Base-by-base conservation (phyloP, 2,797 vertebrate species). In the Calcarius lapponicus region DNA sequence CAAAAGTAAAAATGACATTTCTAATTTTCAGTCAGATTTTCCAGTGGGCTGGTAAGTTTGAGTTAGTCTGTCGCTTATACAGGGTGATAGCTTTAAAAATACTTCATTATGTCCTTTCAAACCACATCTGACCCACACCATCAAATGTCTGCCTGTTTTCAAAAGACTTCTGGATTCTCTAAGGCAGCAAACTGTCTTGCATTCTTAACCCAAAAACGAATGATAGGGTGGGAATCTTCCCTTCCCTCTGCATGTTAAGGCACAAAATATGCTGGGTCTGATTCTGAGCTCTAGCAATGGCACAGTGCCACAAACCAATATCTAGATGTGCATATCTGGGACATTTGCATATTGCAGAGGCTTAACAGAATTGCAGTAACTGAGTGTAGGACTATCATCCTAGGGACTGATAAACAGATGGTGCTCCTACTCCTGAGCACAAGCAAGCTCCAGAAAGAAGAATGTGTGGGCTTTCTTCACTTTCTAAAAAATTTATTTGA, bases 331-430 rank as follows among this genome's bases (percentile, higher is more conserved):
- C 43, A 1, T 61, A 88, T 86, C 38, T 93, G 47, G 87, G 66
- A 28, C 29, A 74, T 88, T 78, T 88, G 69, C 85, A 90, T 88
- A 75, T 54, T 93, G 91, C 75, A 96, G 70, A 75, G 65, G 69
- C 85, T 95, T 96, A 92, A 91, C 0, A 80, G 54, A 80, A 80
- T 61, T 90, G 69, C 75, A 79, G 54, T 43, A 80, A 58, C 42
- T 91, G 75, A 86, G 69, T 78, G 10, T 34, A 85, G 83, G 75
- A 78, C 72, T 89, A 12, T 73, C 79, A 78, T 82, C 65, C 48
- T 26, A 80, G 50, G 32, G 45, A 86, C 75, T 43, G 45, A 86
- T 86, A 88, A 95, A 92, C 93, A 96, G 85, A 96, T 91, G 91
- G 87, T 91, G 53, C 42, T 88, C 57, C 82, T 90, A 91, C 74